These are phyloP conservation scores for Mythimna albipuncta DNA, from an alignment of 2,888 invertebrate species.

Conservation along the genomic window DNA sequence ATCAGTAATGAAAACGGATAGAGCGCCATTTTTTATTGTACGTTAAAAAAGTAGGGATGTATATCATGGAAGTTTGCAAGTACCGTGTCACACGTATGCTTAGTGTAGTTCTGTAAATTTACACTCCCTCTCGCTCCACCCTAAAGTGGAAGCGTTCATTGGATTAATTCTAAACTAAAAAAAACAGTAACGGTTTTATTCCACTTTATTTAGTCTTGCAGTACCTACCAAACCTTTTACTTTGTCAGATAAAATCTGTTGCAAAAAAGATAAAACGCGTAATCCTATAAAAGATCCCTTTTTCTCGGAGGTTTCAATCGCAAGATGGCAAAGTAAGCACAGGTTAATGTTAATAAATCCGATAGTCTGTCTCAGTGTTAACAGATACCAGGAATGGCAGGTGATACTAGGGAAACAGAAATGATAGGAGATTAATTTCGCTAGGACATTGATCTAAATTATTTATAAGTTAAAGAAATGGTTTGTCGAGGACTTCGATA, in stretches of 20 bases:
- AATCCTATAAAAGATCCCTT: background rate
- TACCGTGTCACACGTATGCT: too few species aligned
- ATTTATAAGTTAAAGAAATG: too few species aligned
- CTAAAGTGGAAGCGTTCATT: too few species aligned
- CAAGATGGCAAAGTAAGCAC: conserved; percentile 6
- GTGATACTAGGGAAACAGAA: conserved; percentile 8
- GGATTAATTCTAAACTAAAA: too few species aligned
- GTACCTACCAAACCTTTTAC: background rate
- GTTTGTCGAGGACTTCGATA: too few species aligned
- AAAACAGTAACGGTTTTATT: too few species aligned
- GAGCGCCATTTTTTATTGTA: too few species aligned
- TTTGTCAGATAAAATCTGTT: background rate
- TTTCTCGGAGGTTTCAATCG: conserved; percentile 14
- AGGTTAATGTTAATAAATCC: background rate
- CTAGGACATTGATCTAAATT: background rate
- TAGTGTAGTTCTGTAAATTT: too few species aligned
- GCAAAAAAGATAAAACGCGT: conserved; percentile 5
- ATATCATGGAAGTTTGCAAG: too few species aligned
- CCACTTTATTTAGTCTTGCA: background rate
- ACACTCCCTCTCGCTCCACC: too few species aligned
- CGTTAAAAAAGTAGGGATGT: too few species aligned
- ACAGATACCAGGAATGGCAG: background rate
- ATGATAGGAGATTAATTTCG: background rate
- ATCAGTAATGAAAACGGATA: too few species aligned
- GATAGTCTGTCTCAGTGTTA: conserved; percentile 2